Evolutionary conservation across 2,113 vertebrate genomes (phyloP), one percentile per base, ranked within the genome.

Genomic region (Taxidea taxus): DNA sequence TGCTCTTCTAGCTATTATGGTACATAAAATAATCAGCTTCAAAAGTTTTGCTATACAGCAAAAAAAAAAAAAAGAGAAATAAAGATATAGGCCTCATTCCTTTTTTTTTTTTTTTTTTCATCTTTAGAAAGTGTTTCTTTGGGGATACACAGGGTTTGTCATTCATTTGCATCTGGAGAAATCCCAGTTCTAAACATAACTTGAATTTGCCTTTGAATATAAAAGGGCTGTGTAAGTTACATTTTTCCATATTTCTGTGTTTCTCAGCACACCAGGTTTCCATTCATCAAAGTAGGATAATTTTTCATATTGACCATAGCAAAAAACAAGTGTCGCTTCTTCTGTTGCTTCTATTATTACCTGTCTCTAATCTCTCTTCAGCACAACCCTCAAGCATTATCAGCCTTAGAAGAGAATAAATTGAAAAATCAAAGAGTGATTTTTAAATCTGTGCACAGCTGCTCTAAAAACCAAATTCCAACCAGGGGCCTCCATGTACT

Each of bases 351-450:
- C 80, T 44, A 91, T 95, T 44, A 93, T 95, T 92, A 93, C 91
- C 91, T 91, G 60, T 25, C 75, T 87, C 93, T 98, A 98, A 98
- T 98, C 98, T 98, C 95, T 97, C 86, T 90, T 81, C 62, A 72
- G 62, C 98, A 98, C 89, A 98, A 81, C 96, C 97, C 74, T 91
- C 31, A 58, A 84, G 87, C 74, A 87, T 97, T 97, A 95, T 95
- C 91, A 88, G 80, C 62, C 83, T 54, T 51, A 87, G 70, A 97
- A 51, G 25, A 92, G 91, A 97, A 92, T 90, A 93, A 98, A 97
- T 90, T 90, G 95, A 98, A 97, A 98, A 98, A 97, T 97, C 91
- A 96, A 82, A 98, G 93, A 85, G 91, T 84, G 74, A 95, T 84
- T 97, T 95, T 90, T 64, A 96, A 97, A 94, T 86, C 56, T 94